Conservation (phyloP, 2,888 invertebrate species). For the Meiosimyza decipiens region DNA sequence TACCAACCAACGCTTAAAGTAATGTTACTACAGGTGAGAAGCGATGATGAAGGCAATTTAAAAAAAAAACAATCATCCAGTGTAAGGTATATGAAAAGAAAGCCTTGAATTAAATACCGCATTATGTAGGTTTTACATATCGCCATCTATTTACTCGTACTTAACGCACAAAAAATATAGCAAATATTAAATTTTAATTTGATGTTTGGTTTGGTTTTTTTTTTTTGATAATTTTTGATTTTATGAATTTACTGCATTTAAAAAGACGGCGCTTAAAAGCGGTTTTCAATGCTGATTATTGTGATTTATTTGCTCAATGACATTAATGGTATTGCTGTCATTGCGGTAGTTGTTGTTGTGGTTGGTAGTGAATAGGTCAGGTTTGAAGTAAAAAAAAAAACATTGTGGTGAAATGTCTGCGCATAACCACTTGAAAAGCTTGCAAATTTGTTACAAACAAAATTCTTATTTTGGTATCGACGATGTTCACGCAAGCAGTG, state of each 20-base stretch:
- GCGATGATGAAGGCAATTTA: neutral
- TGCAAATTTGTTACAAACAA: too few relatives aligned
- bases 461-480: too few relatives aligned
- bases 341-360: neutral
- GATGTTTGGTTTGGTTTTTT: conserved; percentile 11
- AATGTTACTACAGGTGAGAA: too few relatives aligned
- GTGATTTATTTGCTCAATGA: neutral
- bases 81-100: conserved; percentile 7
- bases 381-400: neutral
- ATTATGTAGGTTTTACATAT: neutral
- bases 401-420: too few relatives aligned
- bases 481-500: too few relatives aligned
- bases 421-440: too few relatives aligned
- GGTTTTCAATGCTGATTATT: conserved; percentile 10
- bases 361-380: conserved; percentile 23
- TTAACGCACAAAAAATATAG: neutral
- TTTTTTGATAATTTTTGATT: conserved; percentile 10
- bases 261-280: neutral
- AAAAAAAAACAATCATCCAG: conserved; percentile 20
- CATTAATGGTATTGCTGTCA: neutral
- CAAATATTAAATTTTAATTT: conserved; percentile 3
- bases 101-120: conserved; percentile 24
- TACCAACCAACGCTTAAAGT: too few relatives aligned
- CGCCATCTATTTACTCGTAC: neutral
- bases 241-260: conserved; percentile 2